Conservation (phyloP, 2,888 invertebrate species). For the Chloroclystis v-ata region DNA sequence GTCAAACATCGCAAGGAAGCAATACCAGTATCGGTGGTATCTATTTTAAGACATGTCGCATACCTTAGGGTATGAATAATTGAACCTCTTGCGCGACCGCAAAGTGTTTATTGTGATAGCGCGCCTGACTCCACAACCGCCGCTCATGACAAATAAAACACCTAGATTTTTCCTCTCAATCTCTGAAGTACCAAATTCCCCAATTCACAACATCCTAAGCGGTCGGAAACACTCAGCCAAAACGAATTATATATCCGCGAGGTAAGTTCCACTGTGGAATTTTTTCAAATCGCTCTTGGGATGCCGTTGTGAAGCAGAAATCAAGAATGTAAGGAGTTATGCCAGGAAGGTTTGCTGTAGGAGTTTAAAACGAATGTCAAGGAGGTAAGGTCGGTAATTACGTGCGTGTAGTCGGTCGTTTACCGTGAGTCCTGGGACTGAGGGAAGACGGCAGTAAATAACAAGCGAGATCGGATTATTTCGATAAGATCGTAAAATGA, state of each 20-base stretch:
- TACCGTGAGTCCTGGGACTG: slow-evolving; percentile 55
- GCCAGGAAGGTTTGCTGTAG: slow-evolving; percentile 40
- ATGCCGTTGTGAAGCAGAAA: slow-evolving; percentile 37
- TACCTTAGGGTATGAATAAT: slow-evolving; percentile 66
- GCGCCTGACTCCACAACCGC: slow-evolving; percentile 58
- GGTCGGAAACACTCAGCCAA: slow-evolving; percentile 35
- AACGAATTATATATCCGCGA: slow-evolving; percentile 51
- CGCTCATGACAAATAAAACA: slow-evolving; percentile 71
- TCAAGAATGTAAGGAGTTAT: slow-evolving; percentile 51
- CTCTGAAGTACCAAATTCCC: slow-evolving; percentile 44
- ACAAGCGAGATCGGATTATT: slow-evolving; percentile 76
- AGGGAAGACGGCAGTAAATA: slow-evolving; percentile 73
- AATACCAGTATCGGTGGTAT: slow-evolving; percentile 38
- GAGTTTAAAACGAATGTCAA: slow-evolving; percentile 47
- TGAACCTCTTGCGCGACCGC: slow-evolving; percentile 54
- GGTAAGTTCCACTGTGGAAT: slow-evolving; percentile 44
- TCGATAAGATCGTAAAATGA: slow-evolving; percentile 78
- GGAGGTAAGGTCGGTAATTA: slow-evolving; percentile 57
- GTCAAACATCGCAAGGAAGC: slow-evolving; percentile 1
- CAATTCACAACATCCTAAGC: slow-evolving; percentile 45
- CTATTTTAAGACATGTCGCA: slow-evolving; percentile 54
- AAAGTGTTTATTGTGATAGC: slow-evolving; percentile 73
- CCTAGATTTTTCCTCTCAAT: slow-evolving; percentile 73
- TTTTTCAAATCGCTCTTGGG: slow-evolving; percentile 44
- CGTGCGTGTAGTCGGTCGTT: slow-evolving; percentile 38